Evolutionary conservation across 1,140 invertebrate species (phyloP), one percentile per base, ranked within the genome.

Genomic region (Megalopta genalis): DNA sequence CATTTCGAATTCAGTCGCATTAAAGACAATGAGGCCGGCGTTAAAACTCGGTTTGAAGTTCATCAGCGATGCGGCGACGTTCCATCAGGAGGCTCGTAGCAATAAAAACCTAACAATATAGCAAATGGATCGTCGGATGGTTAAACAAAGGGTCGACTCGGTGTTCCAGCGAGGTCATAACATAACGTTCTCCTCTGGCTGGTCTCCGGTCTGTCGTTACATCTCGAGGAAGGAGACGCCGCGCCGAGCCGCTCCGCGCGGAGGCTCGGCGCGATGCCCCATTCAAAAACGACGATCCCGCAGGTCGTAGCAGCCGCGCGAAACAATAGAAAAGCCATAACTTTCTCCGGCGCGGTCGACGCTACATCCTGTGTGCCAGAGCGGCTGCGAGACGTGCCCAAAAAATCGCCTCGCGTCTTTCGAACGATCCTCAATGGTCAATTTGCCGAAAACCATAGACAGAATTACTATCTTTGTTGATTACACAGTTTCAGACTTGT

Each of bases 241-340:
- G 21, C 2, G 14, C 42, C 42, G 39, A 8, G 9, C 39, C 10
- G 42, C 42, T 46, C 42, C 42, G 42, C 54, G 54, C 54, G 54
- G 54, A 57, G 65, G 42, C 54, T 42, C n/a, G 62, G 39, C 27
- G 21, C 54, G 42, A 46, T 70, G 81, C n/a, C 67, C 69, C 64
- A 67, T 84, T 84, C 82, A 83, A 84, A 73, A 46, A 46, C 82
- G 72, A 63, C 52, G 65, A 79, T 70, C 76, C 70, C 66, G 71
- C 77, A 72, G 82, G 83, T 85, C 82, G 71, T 67, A 65, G 82
- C 83, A 80, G 59, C 69, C 83, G 81, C 90, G 90, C 88, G 89
- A 91, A 90, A 92, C 90, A 92, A 92, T 91, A 89, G 90, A 90
- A 90, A 90, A 90, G 87, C 90, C 86, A 91, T 92, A 90, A 92